A percentile compares a stretch with the other conserved stretches of the same genome.
Conservation (phyloP, 2,888 invertebrate species). For the Cerceris rybyensis region DNA sequence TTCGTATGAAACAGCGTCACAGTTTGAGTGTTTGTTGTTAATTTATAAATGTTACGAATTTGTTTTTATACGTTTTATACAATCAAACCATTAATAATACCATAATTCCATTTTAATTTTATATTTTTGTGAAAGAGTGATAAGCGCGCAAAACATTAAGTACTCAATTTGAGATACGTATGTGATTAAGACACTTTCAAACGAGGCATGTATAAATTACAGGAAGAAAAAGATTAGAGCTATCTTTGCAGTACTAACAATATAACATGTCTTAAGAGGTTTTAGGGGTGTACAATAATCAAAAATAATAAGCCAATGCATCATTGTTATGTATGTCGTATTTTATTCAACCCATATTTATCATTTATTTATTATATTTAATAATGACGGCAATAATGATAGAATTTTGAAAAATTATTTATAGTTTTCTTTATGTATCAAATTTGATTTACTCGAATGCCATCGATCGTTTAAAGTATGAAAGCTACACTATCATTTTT, state of each 20-base stretch:
- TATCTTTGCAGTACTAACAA: conserved; percentile 56
- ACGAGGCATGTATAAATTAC: conserved; percentile 50
- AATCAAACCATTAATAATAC: conserved; percentile 11
- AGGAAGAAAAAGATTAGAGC: conserved; percentile 29
- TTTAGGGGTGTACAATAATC: conserved; percentile 66
- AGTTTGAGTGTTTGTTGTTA: conserved; percentile 59
- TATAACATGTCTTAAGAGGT: conserved; percentile 48
- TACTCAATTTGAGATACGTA: conserved; percentile 32
- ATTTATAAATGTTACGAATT: conserved; percentile 57
- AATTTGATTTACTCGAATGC: conserved; percentile 29
- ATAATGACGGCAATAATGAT: conserved; percentile 4
- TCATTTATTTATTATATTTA: conserved; percentile 30
- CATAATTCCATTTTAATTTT: conserved; percentile 30
- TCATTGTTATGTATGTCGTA: conserved; percentile 61
- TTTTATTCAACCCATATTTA: conserved; percentile 46
- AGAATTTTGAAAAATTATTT: neutral
- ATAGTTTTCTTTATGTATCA: conserved; percentile 12
- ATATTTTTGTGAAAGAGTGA: conserved; percentile 35
- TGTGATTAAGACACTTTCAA: conserved; percentile 44
- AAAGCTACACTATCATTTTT: conserved; percentile 36
- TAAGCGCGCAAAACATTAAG: conserved; percentile 29
- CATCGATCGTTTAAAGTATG: conserved; percentile 26
- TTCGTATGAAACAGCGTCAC: conserved; percentile 43
- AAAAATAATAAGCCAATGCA: conserved; percentile 67
- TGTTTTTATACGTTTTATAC: conserved; percentile 56